Base-by-base conservation (phyloP, 2,113 vertebrate genomes). In the Chaetops frenatus region DNA sequence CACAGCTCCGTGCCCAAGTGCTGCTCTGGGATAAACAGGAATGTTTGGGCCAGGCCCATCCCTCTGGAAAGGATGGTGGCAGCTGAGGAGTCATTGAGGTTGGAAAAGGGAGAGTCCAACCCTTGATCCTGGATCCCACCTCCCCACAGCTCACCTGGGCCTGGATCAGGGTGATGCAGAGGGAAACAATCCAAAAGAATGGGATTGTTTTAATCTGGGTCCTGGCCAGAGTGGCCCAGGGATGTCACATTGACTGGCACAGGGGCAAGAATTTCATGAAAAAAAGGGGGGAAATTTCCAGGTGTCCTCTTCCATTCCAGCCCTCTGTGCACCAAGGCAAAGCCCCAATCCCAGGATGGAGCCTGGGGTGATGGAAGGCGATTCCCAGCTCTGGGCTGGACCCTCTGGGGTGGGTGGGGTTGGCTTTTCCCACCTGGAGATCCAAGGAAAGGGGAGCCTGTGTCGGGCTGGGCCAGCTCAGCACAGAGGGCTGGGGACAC, bases 201-300 rank as follows among this genome's bases (percentile, higher is more conserved):
- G 0, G 2, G 25, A 22, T 62, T 2, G 0, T 24, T 47, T 27
- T 58, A 29, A 9, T 5, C 66, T n/a, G 12, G 23, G 7, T 10
- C 19, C 38, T 28, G 44, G 16, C 21, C 38, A 48, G n/a, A 0
- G 0, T 0, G 21, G 45, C 60, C 42, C 4, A 0, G 28, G 36
- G 5, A 11, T 3, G 0, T 5, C 48, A 35, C 28, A 10, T 2
- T 51, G 29, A 9, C 14, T 3, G 12, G 17, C 36, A 15, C n/a
- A 19, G 29, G 35, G 38, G 3, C 6, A 4, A 81, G 11, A 74
- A 29, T 22, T 44, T 48, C 36, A 21, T 0, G 2, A 12, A 35
- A 61, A 15, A 31, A 70, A n/a, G n/a, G 11, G 11, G 21, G 24
- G 21, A 82, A 17, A n/a, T 16, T 40, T 12, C 61, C 15, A n/a